Evolutionary conservation across 92 coral and sea anemone genomes (phyloP).

Genomic region (Phenganax stokvisi): DNA sequence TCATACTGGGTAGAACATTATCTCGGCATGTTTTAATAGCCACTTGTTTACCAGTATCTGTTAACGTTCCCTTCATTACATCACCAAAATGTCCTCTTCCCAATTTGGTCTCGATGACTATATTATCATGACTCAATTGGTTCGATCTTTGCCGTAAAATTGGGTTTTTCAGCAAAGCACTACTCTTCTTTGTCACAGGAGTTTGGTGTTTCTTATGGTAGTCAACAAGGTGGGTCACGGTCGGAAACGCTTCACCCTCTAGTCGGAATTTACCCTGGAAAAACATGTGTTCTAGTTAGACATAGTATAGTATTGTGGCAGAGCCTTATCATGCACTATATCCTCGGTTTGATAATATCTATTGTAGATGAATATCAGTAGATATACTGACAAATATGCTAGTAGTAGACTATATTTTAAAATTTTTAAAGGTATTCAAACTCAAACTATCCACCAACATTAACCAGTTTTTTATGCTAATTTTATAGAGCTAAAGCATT

Average conservation of each 20-base stretch:
- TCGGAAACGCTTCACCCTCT: constrained; percentile 84
- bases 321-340: no score
- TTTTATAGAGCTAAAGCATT: no score
- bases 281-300: neutral
- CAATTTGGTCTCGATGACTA: constrained; percentile 55
- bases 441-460: no score
- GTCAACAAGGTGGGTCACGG: constrained; percentile 64
- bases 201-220: constrained; percentile 62
- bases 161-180: constrained; percentile 58
- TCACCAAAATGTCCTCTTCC: constrained; percentile 98
- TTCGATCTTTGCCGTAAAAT: constrained; percentile 46
- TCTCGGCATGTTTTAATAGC: constrained; percentile 89
- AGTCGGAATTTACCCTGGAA: constrained; percentile 68
- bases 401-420: no score
- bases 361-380: no score
- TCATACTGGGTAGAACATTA: constrained; percentile 58
- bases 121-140: constrained; percentile 59
- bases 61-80: constrained; percentile 77
- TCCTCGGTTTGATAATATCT: no score
- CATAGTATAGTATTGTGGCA: neutral
- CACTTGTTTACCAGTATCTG: constrained; percentile 60
- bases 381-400: no score
- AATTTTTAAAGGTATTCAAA: no score
- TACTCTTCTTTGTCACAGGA: constrained; percentile 77
- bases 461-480: no score